A percentile compares a stretch with the other conserved stretches of the same genome.
These are phyloP conservation scores for Ethmia dodecea DNA, from an alignment of 2,888 invertebrate genomes.

Conservation along the genomic window DNA sequence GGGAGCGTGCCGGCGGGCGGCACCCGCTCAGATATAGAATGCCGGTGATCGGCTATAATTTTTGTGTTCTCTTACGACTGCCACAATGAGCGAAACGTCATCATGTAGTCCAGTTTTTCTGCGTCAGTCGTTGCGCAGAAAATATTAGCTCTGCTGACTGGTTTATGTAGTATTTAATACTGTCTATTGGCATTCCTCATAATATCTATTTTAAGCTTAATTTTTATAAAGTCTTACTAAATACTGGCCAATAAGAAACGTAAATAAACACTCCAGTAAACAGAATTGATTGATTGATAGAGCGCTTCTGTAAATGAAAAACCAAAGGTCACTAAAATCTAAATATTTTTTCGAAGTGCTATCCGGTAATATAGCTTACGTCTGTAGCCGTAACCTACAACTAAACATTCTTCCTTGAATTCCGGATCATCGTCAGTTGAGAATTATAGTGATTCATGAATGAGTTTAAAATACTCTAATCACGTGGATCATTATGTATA, in stretches of 20 bases:
- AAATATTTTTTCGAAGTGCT: too few species aligned
- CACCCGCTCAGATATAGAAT: slow-evolving; percentile 67
- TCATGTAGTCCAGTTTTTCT: slow-evolving; percentile 8
- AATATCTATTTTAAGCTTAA: too few species aligned
- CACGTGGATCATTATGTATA: slow-evolving; percentile 10
- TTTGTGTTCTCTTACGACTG: slow-evolving; percentile 61
- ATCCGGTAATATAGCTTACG: too few species aligned
- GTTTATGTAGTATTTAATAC: too few species aligned
- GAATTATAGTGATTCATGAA: slow-evolving; percentile 14
- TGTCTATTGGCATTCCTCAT: too few species aligned
- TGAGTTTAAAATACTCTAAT: slow-evolving; percentile 11
- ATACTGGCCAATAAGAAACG: too few species aligned
- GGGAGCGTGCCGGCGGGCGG: slow-evolving; percentile 28
- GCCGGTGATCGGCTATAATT: slow-evolving; percentile 76
- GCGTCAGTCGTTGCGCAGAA: slow-evolving; percentile 9
- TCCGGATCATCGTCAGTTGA: slow-evolving; percentile 1
- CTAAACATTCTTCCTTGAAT: slow-evolving; percentile 6
- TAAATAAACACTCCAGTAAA: too few species aligned
- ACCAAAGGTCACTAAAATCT: too few species aligned
- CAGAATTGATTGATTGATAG: too few species aligned
- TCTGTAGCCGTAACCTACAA: too few species aligned
- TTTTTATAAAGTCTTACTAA: too few species aligned
- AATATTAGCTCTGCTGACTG: slow-evolving; percentile 10
- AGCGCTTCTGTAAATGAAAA: too few species aligned
- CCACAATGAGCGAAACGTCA: slow-evolving; percentile 58